Conservation (phyloP, 2,797 vertebrate species). For the Catamblyrhynchus diadema region DNA sequence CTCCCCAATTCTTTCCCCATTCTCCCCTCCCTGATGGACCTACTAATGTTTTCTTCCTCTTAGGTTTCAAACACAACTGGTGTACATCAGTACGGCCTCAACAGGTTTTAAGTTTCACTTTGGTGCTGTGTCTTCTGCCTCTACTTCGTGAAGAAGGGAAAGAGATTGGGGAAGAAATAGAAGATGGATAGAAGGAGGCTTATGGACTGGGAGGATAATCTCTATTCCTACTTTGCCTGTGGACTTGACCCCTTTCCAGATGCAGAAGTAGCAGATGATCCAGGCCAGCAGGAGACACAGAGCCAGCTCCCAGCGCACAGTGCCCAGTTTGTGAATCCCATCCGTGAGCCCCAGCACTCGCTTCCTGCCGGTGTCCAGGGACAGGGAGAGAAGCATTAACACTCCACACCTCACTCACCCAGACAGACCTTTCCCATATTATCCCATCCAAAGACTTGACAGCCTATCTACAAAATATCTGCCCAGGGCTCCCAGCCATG, state of each 20-base stretch:
- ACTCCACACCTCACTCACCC: neutral
- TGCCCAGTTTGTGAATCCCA: conserved; percentile 75
- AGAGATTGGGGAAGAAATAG: neutral
- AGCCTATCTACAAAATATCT: neutral
- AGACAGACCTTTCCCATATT: neutral
- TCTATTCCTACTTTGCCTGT: conserved; percentile 78
- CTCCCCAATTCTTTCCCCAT: neutral
- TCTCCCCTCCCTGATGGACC: neutral
- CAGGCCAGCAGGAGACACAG: conserved; percentile 80
- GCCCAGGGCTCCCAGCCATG: neutral
- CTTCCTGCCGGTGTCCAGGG: conserved; percentile 62
- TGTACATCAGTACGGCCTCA: neutral
- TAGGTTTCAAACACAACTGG: neutral
- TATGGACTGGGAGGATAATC: neutral
- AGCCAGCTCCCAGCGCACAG: conserved; percentile 76
- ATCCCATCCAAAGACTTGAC: neutral
- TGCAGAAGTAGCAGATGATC: conserved; percentile 85
- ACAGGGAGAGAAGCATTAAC: conserved; percentile 32
- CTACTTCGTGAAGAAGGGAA: neutral
- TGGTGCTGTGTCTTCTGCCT: neutral
- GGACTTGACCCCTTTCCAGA: conserved; percentile 84
- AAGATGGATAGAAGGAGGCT: neutral
- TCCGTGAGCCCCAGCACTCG: conserved; percentile 80
- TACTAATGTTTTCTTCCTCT: neutral
- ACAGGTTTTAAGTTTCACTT: neutral